These are phyloP conservation scores for Phocoena phocoena DNA, from an alignment of 2,113 vertebrate genomes.

Conservation along the genomic window DNA sequence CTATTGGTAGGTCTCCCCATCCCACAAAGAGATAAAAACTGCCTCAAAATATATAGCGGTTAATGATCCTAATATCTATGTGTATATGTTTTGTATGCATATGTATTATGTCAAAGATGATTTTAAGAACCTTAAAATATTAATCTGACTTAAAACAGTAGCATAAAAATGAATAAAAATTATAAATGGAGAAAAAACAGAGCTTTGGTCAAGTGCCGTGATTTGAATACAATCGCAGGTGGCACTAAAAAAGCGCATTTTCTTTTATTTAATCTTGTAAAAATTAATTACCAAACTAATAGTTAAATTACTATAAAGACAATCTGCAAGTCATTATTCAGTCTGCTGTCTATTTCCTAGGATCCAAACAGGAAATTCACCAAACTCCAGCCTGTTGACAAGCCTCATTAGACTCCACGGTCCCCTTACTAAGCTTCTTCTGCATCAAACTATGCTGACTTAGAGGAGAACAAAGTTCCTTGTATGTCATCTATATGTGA, in stretches of 20 bases:
- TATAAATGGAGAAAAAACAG: neutral
- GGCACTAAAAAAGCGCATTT: neutral
- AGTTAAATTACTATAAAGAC: neutral
- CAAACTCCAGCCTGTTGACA: neutral
- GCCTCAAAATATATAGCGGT: neutral
- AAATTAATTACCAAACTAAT: neutral
- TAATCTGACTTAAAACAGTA: constrained; percentile 10
- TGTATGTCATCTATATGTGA: neutral
- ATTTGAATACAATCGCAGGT: neutral
- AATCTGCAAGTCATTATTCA: neutral
- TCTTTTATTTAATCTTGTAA: neutral
- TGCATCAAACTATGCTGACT: neutral
- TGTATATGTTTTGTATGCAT: neutral
- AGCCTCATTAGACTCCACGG: neutral
- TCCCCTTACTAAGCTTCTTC: neutral
- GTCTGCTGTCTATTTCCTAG: neutral
- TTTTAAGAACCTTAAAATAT: neutral
- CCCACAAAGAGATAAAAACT: neutral
- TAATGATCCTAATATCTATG: neutral
- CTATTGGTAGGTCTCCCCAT: neutral
- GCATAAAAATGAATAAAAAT: neutral
- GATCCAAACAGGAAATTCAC: neutral
- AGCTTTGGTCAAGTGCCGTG: neutral
- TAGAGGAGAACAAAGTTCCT: neutral
- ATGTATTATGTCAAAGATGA: neutral